Evolutionary conservation across 2,888 invertebrate species (phyloP), one percentile per base, ranked within the genome.

Genomic region (Polyommatus iphigenia): DNA sequence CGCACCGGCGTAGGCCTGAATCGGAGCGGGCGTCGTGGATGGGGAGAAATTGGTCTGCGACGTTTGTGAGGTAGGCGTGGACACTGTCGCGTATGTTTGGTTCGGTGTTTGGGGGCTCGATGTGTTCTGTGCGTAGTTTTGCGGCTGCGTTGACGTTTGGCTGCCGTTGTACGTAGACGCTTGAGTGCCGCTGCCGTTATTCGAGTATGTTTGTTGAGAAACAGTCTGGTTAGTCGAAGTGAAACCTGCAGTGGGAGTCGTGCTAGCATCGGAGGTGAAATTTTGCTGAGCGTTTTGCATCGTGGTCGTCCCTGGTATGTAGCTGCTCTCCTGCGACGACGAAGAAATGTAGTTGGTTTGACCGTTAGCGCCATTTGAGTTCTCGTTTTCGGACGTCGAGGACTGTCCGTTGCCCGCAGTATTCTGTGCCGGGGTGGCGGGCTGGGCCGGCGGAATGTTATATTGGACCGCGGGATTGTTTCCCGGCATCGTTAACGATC

Each of bases 341-440:
- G 92, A 91, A 0, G 93, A 89, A n/a, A 93, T 93, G 80, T 92
- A 93, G 80, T 90, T 91, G 0, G 91, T 85, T 82, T 93, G 93
- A 77, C 87, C 90, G 50, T 86, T 87, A 0, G 87, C 81, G 7
- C 88, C 89, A 29, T 89, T 90, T 1, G 85, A 79, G 3, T 84
- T 81, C 3, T 93, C 93, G 5, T 84, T 88, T 71, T 92, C 92
- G 1, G 87, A 82, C 0, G 87, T 80, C 8, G 83, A 82, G 1
- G 85, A 79, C 79, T 91, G 90, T 3, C 89, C 90, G 78, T 88
- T 91, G n/a, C 88, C 73, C 13, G 73, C 89, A 72, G 88, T 91
- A 76, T 85, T 89, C 0, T 89, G 78, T 0, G 88, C 76, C 2
- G 86, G 82, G 5, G 85, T 84, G 1, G 85, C 82, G 36, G 85